Evolutionary conservation across 2,888 invertebrate genomes (phyloP).

Genomic region (Acleris emargana): DNA sequence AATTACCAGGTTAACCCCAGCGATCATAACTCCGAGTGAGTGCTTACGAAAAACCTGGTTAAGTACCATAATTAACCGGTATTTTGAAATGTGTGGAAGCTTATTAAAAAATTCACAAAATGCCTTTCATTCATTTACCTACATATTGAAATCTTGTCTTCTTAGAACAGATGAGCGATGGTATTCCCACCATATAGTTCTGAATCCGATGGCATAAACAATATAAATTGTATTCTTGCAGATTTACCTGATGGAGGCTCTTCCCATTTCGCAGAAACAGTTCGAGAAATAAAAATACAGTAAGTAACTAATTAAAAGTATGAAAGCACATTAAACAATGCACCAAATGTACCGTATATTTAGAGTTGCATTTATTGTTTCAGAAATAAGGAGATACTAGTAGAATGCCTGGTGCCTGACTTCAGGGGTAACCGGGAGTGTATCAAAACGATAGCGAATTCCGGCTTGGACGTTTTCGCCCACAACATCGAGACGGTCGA

Average conservation of each 20-base stretch:
- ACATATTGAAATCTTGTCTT: too few species aligned
- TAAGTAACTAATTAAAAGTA: constrained; percentile 60
- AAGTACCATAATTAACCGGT: too few species aligned
- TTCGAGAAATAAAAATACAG: constrained; percentile 92
- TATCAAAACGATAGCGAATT: constrained; percentile 89
- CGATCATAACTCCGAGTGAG: too few species aligned
- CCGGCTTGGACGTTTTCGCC: constrained; percentile 97
- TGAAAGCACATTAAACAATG: too few species aligned
- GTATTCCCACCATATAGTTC: too few species aligned
- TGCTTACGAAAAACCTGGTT: too few species aligned
- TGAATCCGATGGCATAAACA: not conserved
- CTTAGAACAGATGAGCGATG: too few species aligned
- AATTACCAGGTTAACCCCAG: too few species aligned
- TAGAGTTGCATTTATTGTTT: not conserved
- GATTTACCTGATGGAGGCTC: constrained; percentile 98
- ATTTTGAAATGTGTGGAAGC: too few species aligned
- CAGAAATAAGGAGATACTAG: constrained; percentile 92
- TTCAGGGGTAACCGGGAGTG: constrained; percentile 92
- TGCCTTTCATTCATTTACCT: too few species aligned
- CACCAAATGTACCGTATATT: too few species aligned
- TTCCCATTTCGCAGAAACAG: constrained; percentile 96
- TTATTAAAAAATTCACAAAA: too few species aligned
- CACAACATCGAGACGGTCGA: constrained; percentile 99
- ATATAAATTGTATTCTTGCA: constrained; percentile 58
- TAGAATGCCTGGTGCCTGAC: constrained; percentile 98